Base-by-base conservation (phyloP, 2,888 invertebrate species). In the Deilephila porcellus region DNA sequence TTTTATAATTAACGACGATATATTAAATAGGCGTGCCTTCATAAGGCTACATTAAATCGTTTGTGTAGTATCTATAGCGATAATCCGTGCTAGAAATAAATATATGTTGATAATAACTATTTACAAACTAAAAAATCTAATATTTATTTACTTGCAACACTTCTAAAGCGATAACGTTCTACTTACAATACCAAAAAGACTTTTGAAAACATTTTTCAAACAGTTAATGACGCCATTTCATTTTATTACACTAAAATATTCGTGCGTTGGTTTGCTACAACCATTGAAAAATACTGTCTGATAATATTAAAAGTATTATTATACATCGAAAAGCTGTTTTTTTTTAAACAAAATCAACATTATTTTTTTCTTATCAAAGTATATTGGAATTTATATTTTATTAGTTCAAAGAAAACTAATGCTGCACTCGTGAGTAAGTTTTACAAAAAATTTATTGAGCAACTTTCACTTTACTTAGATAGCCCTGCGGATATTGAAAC, bases 231-330 rank as follows among this genome's bases (percentile, higher is more conserved):
- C 25, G 25, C 60, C 60, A 60, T 60, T 60, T 60, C 11, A 60
- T 60, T 25, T 60, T 60, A 60, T 60, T 60, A 60, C 60, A n/a
- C 60, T 60, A 60, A 60, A 60, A 45, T 60, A 60, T 60, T 60
- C 25, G 20, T 62, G 29, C 25, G 11, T 62, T 34, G 14, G 32
- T 62, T 14, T 17, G 19, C 32, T 19, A 45, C 5, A 29, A 29
- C 60, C 8, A 60, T 25, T 25, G 7, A 29, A 60, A 14, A 25
- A 8, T 63, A 34, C 17, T n/a, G 8, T 63, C n/a, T 19, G n/a
- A 63, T n/a, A 34, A n/a, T 34, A 34, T n/a, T 63, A 32, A 19
- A 34, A 34, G 6, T n/a, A 37, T 45, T 45, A 45, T 45, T 45
- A n/a, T n/a, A n/a, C n/a, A 45, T 45, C 45, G 0, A 45, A 45